Evolutionary conservation across 2,888 invertebrate species (phyloP), one percentile per base, ranked within the genome.

Genomic region (Lottia gigantea): DNA sequence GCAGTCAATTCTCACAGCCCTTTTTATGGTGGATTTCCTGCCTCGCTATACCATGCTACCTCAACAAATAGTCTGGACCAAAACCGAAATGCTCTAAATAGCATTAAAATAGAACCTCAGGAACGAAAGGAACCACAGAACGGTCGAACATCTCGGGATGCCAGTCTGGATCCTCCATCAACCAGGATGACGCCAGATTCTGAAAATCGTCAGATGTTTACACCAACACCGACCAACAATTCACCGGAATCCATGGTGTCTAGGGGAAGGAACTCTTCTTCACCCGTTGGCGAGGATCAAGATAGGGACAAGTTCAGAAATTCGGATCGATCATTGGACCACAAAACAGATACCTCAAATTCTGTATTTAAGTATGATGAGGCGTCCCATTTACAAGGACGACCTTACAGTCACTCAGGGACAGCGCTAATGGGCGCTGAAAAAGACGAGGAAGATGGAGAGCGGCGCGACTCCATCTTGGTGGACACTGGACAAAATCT

Each of bases 71-170:
- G 62, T 45, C 62, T 71, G 68, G 73, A 74, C 71, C 71, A 69
- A 47, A 74, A 74, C 62, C 68, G 73, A 3, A 74, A 74, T 66
- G 71, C 71, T 25, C 49, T 67, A 25, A 25, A 63, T 16, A 45
- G 63, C 71, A 76, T 78, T 49, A 82, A 82, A 74, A 74, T 76
- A 67, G 80, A 81, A 74, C 73, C 76, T 73, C 78, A 78, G 67
- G 78, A 79, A 55, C 64, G n/a, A 67, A 76, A 64, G 69, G 75
- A 65, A 66, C 63, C 68, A 16, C n/a, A 64, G 15, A 64, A 49
- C 46, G 62, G 49, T 47, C 66, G 46, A 40, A 55, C 49, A 49
- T 63, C 67, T 64, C 64, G 62, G 31, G 67, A 69, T 45, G 23
- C 55, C 47, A 62, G 62, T 68, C 47, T 69, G 25, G 72, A 67